Conservation (phyloP, 2,797 vertebrate species). For the Fringilla coelebs region DNA sequence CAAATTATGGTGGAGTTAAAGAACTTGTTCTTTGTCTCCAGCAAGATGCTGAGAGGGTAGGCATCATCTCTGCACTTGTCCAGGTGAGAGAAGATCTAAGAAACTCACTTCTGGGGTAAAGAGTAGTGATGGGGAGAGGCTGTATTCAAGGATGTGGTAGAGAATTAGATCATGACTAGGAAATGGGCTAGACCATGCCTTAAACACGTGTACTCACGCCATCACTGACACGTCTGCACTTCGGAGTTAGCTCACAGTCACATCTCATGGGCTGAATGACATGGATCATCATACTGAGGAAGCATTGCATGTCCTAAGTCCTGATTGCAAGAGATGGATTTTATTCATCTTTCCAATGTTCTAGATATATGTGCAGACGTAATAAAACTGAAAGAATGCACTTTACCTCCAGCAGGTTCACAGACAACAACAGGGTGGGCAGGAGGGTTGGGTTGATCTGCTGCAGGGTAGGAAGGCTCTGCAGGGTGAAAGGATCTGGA, state of each 20-base stretch:
- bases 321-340: not conserved
- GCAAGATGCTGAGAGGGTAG: not conserved
- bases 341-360: not conserved
- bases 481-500: not conserved
- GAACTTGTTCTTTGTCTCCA: not conserved
- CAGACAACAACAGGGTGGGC: not conserved
- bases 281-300: not conserved
- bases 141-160: not conserved
- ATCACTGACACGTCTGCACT: not conserved
- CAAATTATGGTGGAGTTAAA: not conserved
- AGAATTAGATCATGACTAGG: not conserved
- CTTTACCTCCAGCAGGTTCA: not conserved
- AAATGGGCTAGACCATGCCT: not conserved
- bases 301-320: not conserved
- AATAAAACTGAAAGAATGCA: not conserved
- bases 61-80: not conserved
- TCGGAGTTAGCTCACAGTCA: not conserved
- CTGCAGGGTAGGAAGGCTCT: not conserved
- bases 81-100: not conserved
- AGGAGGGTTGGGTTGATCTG: not conserved
- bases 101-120: not conserved
- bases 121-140: not conserved
- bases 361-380: not conserved
- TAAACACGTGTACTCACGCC: not conserved
- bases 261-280: not conserved